phyloP scores from a whole-genome alignment of 2,113 vertebrate genomes.

The Phrynosoma blainvillii region DNA sequence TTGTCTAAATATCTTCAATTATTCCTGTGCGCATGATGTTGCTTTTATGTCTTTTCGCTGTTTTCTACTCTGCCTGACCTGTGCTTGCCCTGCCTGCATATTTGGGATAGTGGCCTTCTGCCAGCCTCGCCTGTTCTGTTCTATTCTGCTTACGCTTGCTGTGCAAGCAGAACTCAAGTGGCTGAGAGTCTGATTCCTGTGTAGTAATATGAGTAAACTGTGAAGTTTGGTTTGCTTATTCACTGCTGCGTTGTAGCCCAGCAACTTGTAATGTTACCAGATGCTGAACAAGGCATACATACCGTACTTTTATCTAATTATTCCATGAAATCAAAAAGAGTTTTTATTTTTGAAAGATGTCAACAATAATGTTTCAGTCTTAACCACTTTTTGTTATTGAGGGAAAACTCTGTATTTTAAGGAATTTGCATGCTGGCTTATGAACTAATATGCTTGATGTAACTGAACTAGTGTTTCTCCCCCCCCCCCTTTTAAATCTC shows the following conservation, averaged over 20 bases:
- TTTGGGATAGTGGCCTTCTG: constrained; percentile 47
- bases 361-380: neutral
- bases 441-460: no score
- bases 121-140: constrained; percentile 27
- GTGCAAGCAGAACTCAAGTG: constrained; percentile 41
- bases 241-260: neutral
- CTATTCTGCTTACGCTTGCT: constrained; percentile 31
- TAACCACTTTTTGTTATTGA: neutral
- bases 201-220: constrained; percentile 2
- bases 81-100: constrained; percentile 52
- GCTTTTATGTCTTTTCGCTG: no score
- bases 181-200: constrained; percentile 25
- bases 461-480: no score
- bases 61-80: constrained; percentile 9
- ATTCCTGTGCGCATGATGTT: no score
- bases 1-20: no score
- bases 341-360: neutral
- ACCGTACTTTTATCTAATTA: neutral
- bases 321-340: neutral
- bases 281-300: neutral
- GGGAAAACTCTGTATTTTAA: neutral
- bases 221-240: constrained; percentile 32
- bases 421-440: neutral
- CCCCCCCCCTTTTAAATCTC: no score
- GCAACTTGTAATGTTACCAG: neutral